Conservation (phyloP, 2,113 vertebrate species). For the Neomonachus schauinslandi region DNA sequence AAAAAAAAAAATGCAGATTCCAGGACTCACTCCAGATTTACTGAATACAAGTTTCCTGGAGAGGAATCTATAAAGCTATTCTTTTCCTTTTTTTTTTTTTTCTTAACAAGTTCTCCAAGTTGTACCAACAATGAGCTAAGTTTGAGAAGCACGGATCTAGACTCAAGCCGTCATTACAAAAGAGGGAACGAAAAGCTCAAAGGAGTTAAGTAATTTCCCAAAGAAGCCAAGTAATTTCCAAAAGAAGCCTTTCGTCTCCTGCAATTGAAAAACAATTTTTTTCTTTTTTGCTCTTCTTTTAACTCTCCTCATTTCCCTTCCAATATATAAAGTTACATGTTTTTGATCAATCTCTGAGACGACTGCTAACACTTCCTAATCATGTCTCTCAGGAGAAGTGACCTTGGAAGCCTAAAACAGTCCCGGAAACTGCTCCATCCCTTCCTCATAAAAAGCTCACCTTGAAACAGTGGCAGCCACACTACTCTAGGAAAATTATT, state of each 20-base stretch:
- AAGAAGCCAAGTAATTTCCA: conserved; percentile 54
- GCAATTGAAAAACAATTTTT: not conserved
- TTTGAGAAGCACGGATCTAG: conserved; percentile 9
- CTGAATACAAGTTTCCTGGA: not conserved
- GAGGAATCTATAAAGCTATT: not conserved
- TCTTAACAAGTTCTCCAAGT: not conserved
- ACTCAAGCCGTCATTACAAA: conserved; percentile 28
- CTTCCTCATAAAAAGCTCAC: conserved; percentile 73
- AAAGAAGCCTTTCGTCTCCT: conserved; percentile 40
- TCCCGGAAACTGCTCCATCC: conserved; percentile 42
- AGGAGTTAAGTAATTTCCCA: conserved; percentile 56
- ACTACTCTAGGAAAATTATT: conserved; percentile 73
- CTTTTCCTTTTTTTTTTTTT: not conserved
- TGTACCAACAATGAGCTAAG: not conserved
- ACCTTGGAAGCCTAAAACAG: conserved; percentile 66
- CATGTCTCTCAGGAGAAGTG: conserved; percentile 67
- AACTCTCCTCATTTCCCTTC: conserved; percentile 59
- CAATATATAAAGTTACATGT: conserved; percentile 17
- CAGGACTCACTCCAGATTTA: not conserved
- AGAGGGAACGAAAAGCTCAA: conserved; percentile 34
- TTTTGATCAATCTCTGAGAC: conserved; percentile 60
- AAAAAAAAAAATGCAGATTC: conserved; percentile 32
- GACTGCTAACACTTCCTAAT: conserved; percentile 63
- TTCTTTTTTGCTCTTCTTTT: conserved; percentile 59
- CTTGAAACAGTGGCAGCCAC: conserved; percentile 70